Conservation (phyloP, 1,140 invertebrate genomes). For the Platyscapa corneri region DNA sequence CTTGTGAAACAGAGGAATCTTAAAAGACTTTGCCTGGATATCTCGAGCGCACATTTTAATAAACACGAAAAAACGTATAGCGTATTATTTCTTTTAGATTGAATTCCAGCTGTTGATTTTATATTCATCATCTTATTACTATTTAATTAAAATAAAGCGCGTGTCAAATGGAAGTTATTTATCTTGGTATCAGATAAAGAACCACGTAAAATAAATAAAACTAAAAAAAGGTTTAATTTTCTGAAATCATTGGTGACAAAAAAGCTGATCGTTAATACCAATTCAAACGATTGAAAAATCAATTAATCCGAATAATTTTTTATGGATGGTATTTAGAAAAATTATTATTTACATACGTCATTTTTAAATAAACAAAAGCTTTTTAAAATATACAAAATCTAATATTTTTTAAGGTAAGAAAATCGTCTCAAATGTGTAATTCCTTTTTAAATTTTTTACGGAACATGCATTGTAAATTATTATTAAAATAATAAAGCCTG, state of each 20-base stretch:
- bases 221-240: not conserved
- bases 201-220: not conserved
- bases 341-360: not conserved
- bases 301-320: not conserved
- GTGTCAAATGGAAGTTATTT: not conserved
- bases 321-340: not conserved
- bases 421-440: too few species aligned
- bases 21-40: not conserved
- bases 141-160: not conserved
- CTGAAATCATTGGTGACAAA: not conserved
- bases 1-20: not conserved
- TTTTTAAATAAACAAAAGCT: not conserved
- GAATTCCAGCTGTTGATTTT: not conserved
- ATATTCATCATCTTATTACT: not conserved
- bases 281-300: not conserved
- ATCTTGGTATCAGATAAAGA: not conserved
- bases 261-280: not conserved
- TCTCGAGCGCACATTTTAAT: not conserved
- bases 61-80: not conserved
- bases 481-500: too few species aligned
- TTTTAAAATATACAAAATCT: too few species aligned
- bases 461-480: too few species aligned
- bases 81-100: not conserved
- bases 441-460: too few species aligned
- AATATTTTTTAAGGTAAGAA: too few species aligned